phyloP scores from a whole-genome alignment of 2,888 invertebrate genomes.

The Thymelicus acteon region DNA sequence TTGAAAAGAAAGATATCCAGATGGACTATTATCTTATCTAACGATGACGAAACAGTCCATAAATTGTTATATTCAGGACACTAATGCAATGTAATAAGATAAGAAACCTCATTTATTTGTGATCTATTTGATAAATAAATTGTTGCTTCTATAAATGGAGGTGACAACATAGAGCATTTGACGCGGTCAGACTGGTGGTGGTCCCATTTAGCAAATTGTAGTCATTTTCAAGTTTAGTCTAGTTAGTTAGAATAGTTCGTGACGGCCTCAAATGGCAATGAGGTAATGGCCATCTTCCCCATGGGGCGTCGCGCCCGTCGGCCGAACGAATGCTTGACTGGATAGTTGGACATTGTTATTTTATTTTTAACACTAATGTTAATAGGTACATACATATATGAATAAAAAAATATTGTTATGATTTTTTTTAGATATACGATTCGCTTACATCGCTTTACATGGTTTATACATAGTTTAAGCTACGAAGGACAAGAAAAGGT shows the following conservation, averaged over 20 bases:
- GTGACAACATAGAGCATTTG: slow-evolving; percentile 6
- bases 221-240: slow-evolving; percentile 51
- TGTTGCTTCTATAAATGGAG: slow-evolving; percentile 18
- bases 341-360: slow-evolving; percentile 23
- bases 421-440: no score
- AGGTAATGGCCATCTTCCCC: slow-evolving; percentile 71
- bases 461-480: no score
- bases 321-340: slow-evolving; percentile 10
- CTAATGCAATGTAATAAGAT: slow-evolving; percentile 6
- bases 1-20: background rate
- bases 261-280: slow-evolving; percentile 61
- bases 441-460: no score
- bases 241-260: slow-evolving; percentile 52
- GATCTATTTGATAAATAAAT: slow-evolving; percentile 22
- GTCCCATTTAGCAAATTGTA: slow-evolving; percentile 43
- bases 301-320: slow-evolving; percentile 47
- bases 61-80: slow-evolving; percentile 1
- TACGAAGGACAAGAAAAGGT: no score
- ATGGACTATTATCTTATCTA: background rate
- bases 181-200: slow-evolving; percentile 8
- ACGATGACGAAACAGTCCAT: background rate
- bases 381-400: slow-evolving; percentile 44
- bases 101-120: slow-evolving; percentile 14
- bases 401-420: no score
- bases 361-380: slow-evolving; percentile 40